These are phyloP conservation scores for Onthophagus sagittarius DNA, from an alignment of 2,888 invertebrate genomes.

Conservation along the genomic window DNA sequence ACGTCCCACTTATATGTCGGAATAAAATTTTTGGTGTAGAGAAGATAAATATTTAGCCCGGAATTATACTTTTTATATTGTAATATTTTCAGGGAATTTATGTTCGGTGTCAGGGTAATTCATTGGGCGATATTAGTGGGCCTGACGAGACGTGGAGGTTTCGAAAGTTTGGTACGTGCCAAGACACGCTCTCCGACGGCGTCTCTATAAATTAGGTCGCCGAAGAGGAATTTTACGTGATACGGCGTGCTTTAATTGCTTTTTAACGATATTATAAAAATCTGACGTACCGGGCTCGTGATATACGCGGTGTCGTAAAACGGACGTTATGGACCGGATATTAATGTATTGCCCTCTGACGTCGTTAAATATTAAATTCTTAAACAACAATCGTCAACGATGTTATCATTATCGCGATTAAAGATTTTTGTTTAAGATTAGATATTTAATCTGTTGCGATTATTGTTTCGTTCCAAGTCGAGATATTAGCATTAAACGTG, in stretches of 20 bases:
- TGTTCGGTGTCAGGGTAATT: slow-evolving; percentile 20
- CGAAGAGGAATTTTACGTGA: slow-evolving; percentile 4
- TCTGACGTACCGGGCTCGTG: neutral
- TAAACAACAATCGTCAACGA: neutral
- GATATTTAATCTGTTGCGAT: neutral
- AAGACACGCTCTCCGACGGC: neutral
- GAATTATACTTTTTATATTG: slow-evolving; percentile 19
- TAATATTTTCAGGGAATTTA: slow-evolving; percentile 21
- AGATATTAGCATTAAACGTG: neutral
- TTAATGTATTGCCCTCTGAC: neutral
- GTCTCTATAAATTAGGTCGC: slow-evolving; percentile 5
- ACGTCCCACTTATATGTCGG: too few relatives aligned
- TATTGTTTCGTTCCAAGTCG: neutral
- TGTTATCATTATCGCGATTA: neutral
- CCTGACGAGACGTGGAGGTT: slow-evolving; percentile 5
- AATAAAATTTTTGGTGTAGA: neutral
- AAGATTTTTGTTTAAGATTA: neutral
- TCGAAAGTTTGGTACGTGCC: slow-evolving; percentile 8
- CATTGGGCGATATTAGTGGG: slow-evolving; percentile 16
- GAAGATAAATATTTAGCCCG: neutral
- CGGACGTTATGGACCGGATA: neutral
- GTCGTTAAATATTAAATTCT: slow-evolving; percentile 7
- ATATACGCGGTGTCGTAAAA: neutral
- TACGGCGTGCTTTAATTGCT: neutral
- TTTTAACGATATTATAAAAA: slow-evolving; percentile 1